Evolutionary conservation across 2,888 invertebrate species (phyloP), one percentile per base, ranked within the genome.

Genomic region (Limnephilus marmoratus): DNA sequence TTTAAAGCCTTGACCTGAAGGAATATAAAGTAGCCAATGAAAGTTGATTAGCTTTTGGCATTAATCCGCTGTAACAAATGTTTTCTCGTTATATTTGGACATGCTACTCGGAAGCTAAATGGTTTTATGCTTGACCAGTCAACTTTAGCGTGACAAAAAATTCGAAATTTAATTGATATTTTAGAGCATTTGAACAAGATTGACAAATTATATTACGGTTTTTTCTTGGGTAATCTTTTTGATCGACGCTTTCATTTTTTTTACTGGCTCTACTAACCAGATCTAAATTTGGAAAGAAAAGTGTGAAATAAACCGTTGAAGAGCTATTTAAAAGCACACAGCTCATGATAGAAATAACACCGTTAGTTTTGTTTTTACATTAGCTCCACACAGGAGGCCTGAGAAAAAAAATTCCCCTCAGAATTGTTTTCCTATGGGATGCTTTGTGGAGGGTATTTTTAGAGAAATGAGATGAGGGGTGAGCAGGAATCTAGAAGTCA

Each of bases 1-100:
- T 83, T 83, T 37, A 18, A 37, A 83, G 83, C 83, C 83, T 83
- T 83, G 83, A 83, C 83, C 83, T 31, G 83, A 83, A 37, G 83
- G 83, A 83, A 37, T 37, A 15, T 37, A 2, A 37, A 83, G 83
- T 37, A 83, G 37, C 37, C 37, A 83, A 83, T 41, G 83, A 83
- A 83, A 83, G 83, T 83, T 83, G 83, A 83, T 83, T 34, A 37
- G 24, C 7, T 83, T 41, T 83, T 31, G 13, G 18, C 18, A 0
- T 24, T 83, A 37, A 83, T 83, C 83, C 83, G 83, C 37, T 37
- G 18, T 37, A 37, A 83, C 68, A 5, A 68, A 68, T 68, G 24
- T 7, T 68, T 68, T 24, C 68, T 68, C 9, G 24, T 68, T 83
- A 83, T 18, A 15, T 83, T 83, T 37, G 31, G 37, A 83, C 37